Evolutionary conservation across 1,140 invertebrate genomes (phyloP).

Genomic region (Arion vulgaris): DNA sequence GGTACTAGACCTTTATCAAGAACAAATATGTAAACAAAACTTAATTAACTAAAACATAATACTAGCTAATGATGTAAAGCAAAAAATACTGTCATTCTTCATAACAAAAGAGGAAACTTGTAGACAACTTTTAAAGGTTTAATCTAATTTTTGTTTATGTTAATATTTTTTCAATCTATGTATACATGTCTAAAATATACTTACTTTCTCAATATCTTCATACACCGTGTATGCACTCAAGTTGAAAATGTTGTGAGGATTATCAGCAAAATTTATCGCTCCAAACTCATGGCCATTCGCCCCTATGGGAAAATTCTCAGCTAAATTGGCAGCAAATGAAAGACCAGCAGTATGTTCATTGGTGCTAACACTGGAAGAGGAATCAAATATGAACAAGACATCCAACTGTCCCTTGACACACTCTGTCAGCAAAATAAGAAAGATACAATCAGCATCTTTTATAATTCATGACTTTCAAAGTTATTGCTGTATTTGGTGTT

Average conservation of each 20-base stretch:
- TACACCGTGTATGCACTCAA: neutral
- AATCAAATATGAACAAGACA: constrained; percentile 55
- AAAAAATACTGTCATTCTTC: too few relatives aligned
- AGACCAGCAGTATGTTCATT: constrained; percentile 43
- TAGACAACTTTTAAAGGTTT: too few relatives aligned
- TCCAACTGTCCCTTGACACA: constrained; percentile 30
- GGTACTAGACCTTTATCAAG: too few relatives aligned
- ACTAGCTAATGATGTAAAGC: too few relatives aligned
- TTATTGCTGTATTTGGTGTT: too few relatives aligned
- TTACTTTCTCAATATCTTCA: neutral
- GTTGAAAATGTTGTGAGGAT: neutral
- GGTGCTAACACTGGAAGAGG: constrained; percentile 48
- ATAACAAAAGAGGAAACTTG: too few relatives aligned
- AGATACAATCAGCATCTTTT: too few relatives aligned
- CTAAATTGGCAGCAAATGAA: constrained; percentile 46
- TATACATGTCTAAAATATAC: neutral
- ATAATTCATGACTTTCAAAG: too few relatives aligned
- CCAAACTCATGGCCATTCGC: constrained; percentile 47
- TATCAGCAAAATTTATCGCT: constrained; percentile 41
- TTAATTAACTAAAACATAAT: too few relatives aligned
- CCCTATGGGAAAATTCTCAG: constrained; percentile 46
- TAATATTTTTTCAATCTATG: too few relatives aligned
- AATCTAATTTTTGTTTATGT: too few relatives aligned
- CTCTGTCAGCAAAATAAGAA: neutral
- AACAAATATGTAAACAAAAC: too few relatives aligned